These are phyloP conservation scores for Aphelocoma coerulescens DNA, from an alignment of 2,113 vertebrate genomes.

Conservation along the genomic window DNA sequence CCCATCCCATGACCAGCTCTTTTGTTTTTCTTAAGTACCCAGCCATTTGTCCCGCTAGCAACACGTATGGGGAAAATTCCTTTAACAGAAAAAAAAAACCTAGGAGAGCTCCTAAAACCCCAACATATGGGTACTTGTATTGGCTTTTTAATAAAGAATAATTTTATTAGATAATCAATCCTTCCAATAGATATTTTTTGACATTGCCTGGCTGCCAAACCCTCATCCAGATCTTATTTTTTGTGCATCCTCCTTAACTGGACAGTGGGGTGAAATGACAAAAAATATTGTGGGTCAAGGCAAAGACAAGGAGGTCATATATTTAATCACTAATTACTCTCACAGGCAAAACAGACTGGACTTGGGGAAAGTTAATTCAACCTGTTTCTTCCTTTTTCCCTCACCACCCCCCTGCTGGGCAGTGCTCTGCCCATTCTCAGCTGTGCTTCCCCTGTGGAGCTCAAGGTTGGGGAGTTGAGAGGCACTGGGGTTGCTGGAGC, in stretches of 20 bases:
- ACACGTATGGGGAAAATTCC: no score
- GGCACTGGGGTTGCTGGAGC: accelerated
- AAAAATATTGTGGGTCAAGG: neutral
- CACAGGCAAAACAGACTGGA: neutral
- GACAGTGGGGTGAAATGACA: neutral
- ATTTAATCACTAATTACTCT: neutral
- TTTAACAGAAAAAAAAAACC: no score
- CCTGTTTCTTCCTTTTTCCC: neutral
- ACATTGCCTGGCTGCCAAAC: neutral
- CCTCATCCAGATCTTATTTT: neutral
- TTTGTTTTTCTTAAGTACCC: no score
- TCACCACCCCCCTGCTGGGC: neutral
- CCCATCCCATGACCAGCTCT: no score
- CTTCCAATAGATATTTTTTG: neutral
- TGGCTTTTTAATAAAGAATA: neutral
- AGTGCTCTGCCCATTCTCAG: neutral
- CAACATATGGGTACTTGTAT: neutral
- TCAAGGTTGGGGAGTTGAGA: neutral
- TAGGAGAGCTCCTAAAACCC: no score
- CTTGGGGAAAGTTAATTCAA: neutral
- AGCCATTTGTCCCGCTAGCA: no score
- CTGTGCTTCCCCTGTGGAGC: neutral
- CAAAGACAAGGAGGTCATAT: neutral
- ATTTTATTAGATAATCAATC: neutral
- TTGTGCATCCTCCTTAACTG: neutral